phyloP scores from a whole-genome alignment of 2,797 vertebrate genomes.

The Protosalanx chinensis region DNA sequence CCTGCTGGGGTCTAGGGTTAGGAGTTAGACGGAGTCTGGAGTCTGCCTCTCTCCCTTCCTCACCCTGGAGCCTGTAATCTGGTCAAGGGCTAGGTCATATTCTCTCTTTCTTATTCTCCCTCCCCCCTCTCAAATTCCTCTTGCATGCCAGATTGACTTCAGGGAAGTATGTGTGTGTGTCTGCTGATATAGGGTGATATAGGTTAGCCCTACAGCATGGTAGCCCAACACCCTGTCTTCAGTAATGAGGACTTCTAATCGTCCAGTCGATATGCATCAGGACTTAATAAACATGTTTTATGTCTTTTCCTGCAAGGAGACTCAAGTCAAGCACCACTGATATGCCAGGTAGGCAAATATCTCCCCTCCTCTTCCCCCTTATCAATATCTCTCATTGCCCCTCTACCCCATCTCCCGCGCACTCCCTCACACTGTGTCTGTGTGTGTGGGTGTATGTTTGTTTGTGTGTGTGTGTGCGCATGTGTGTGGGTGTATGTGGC shows the following conservation, averaged over 20 bases:
- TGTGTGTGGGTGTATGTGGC: not conserved
- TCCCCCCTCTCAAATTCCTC: not conserved
- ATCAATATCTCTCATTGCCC: constrained; percentile 7
- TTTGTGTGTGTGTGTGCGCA: not conserved
- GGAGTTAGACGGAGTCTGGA: not conserved
- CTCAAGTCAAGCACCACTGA: constrained; percentile 37
- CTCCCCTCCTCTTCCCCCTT: constrained; percentile 6
- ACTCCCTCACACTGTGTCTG: not conserved
- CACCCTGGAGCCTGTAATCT: not conserved
- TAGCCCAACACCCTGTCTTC: not conserved
- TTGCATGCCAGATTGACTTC: not conserved
- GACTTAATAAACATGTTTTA: constrained; percentile 34
- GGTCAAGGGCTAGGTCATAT: not conserved
- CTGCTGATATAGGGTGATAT: not conserved
- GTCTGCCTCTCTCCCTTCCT: not conserved
- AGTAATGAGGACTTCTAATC: constrained; percentile 30
- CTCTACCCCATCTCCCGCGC: not conserved
- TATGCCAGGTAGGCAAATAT: constrained; percentile 55
- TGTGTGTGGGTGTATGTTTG: not conserved
- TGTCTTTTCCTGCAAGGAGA: constrained; percentile 53
- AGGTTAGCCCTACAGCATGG: no score
- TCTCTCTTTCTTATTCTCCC: not conserved
- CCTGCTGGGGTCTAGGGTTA: constrained; percentile 67
- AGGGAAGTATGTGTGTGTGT: not conserved
- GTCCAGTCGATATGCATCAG: constrained; percentile 21